Base-by-base conservation (phyloP, 1,140 invertebrate genomes). In the Globodera rostochiensis region DNA sequence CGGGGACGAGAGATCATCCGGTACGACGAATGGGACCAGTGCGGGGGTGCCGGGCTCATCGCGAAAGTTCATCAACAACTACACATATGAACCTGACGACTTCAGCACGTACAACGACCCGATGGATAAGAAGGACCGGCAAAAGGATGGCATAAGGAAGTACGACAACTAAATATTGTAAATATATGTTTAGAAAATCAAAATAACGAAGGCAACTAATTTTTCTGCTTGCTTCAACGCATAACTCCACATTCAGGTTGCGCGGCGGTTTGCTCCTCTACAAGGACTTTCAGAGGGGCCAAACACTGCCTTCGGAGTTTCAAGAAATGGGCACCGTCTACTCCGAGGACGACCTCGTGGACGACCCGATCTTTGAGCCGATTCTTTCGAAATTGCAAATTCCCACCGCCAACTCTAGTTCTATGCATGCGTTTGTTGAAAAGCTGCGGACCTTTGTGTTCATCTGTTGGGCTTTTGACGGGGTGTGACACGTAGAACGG, bases 101-200 rank as follows among this genome's bases (percentile, higher is more conserved):
- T 81, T 80, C 25, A 82, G 50, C 47, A 81, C 66, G 46, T 82
- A 82, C 70, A 70, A 82, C 60, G 81, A 82, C 64, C 81, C 81
- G 64, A 79, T 73, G 67, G 74, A 81, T 45, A 53, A 25, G 9
- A 25, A 45, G 21, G 71, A 66, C 49, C 5, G n/a, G 3, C 79
- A 80, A 79, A 74, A 73, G 45, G 79, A 82, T 36, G 69, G 81
- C 69, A 21, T 66, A 7, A 53, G 69, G 25, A 70, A 45, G 81
- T 60, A 49, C 15, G 57, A 64, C 25, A 25, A 25, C 50, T 75
- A n/a, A 79, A n/a, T n/a, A n/a, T n/a, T n/a, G n/a, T n/a, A n/a
- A n/a, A n/a, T n/a, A n/a, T n/a, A n/a, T n/a, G n/a, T n/a, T n/a
- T n/a, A n/a, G n/a, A n/a, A n/a, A n/a, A n/a, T n/a, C n/a, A n/a